phyloP scores from a whole-genome alignment of 2,113 vertebrate species.

The Coturnix japonica region DNA sequence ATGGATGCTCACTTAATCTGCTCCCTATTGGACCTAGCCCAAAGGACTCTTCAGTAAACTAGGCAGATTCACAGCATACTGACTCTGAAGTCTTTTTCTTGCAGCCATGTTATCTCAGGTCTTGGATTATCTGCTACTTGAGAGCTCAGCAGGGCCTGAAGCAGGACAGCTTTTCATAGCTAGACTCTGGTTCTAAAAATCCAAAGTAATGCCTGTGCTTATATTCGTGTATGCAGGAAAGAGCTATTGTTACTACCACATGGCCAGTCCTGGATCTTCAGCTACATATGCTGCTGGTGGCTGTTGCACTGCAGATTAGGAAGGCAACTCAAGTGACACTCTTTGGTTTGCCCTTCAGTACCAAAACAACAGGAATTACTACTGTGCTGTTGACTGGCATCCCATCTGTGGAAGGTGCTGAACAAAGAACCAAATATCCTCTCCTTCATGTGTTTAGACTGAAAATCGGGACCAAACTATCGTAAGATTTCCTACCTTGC shows the following conservation, averaged over 20 bases:
- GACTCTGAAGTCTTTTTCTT: neutral
- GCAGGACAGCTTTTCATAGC: neutral
- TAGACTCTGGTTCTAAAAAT: neutral
- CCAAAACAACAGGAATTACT: neutral
- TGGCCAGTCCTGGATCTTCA: neutral
- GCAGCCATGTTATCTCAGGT: neutral
- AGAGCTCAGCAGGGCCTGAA: neutral
- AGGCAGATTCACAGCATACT: rapidly evolving
- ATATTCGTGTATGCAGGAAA: neutral
- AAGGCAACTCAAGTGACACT: neutral
- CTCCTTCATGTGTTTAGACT: neutral
- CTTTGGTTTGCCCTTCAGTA: neutral
- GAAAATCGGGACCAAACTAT: neutral
- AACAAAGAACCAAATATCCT: neutral
- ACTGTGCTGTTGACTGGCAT: neutral
- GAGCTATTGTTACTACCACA: neutral
- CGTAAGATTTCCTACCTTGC: neutral
- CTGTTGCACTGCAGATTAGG: neutral
- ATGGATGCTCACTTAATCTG: neutral
- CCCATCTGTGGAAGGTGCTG: neutral
- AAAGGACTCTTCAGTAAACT: neutral
- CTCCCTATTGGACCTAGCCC: neutral
- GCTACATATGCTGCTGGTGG: neutral
- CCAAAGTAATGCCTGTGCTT: neutral
- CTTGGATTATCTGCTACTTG: neutral